Evolutionary conservation across 2,888 invertebrate species (phyloP).

Genomic region (Ophioninae sp.): DNA sequence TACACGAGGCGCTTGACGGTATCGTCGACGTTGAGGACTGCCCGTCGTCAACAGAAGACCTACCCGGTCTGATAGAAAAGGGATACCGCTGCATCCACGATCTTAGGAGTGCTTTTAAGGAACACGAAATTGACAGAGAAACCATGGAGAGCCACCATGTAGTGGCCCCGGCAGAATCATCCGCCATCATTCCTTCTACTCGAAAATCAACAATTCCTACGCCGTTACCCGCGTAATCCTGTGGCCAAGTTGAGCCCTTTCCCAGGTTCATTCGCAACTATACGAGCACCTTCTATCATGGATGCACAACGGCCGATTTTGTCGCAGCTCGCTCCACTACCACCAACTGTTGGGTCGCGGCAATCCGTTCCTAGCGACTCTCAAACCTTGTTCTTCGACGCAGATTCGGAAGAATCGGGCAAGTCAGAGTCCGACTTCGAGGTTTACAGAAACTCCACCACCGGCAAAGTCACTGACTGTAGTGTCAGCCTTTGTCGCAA

Average conservation of each 20-base stretch:
- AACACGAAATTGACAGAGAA: not conserved
- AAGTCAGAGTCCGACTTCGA: no score
- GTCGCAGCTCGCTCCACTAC: no score
- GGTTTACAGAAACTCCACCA: no score
- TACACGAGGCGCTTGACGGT: not conserved
- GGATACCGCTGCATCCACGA: constrained; percentile 7
- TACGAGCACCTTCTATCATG: no score
- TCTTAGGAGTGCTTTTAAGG: not conserved
- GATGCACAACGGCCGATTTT: no score
- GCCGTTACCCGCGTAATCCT: not conserved
- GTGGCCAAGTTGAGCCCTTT: constrained; percentile 10
- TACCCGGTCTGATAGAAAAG: not conserved
- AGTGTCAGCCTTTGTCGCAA: not conserved
- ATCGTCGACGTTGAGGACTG: no score
- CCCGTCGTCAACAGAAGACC: constrained; percentile 3
- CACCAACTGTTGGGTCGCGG: not conserved
- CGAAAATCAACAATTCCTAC: not conserved
- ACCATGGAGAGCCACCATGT: no score
- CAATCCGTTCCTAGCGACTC: no score
- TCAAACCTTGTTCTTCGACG: no score
- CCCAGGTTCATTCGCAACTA: not conserved
- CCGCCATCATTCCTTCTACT: not conserved
- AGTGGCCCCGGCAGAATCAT: not conserved
- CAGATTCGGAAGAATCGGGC: constrained; percentile 1
- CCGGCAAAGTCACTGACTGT: not conserved